phyloP scores from a whole-genome alignment of 2,888 invertebrate genomes.

The Halictus quadricinctus region DNA sequence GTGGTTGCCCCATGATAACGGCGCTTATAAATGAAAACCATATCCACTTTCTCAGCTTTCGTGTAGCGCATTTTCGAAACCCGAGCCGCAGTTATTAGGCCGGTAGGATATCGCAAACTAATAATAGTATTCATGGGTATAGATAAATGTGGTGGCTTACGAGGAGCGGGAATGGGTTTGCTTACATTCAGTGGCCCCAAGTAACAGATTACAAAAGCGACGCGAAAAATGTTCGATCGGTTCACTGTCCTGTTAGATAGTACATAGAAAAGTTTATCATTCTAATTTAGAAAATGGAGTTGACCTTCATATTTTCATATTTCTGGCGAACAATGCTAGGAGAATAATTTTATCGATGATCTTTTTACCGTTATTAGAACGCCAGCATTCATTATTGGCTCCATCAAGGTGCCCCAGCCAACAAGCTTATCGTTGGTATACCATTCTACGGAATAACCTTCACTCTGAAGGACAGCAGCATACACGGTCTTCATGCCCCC shows the following conservation, averaged over 20 bases:
- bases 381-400: constrained; percentile 5
- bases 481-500: constrained; percentile 84
- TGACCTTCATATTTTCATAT: no score
- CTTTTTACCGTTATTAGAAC: neutral
- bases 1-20: no score
- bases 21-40: no score
- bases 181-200: constrained; percentile 80
- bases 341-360: neutral
- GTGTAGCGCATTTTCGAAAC: no score
- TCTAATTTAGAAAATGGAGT: no score
- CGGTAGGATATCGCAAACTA: no score
- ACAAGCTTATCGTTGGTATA: constrained; percentile 88
- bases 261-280: no score
- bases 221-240: no score
- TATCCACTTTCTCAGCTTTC: no score
- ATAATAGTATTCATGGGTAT: neutral
- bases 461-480: constrained; percentile 83
- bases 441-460: constrained; percentile 89
- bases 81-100: no score
- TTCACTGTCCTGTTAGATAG: no score
- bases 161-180: constrained; percentile 77
- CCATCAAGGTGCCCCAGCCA: constrained; percentile 84
- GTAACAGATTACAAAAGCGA: no score
- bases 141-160: neutral
- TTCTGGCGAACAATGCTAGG: neutral